phyloP scores from a whole-genome alignment of 2,113 vertebrate genomes.

The Cyphotilapia sp. region DNA sequence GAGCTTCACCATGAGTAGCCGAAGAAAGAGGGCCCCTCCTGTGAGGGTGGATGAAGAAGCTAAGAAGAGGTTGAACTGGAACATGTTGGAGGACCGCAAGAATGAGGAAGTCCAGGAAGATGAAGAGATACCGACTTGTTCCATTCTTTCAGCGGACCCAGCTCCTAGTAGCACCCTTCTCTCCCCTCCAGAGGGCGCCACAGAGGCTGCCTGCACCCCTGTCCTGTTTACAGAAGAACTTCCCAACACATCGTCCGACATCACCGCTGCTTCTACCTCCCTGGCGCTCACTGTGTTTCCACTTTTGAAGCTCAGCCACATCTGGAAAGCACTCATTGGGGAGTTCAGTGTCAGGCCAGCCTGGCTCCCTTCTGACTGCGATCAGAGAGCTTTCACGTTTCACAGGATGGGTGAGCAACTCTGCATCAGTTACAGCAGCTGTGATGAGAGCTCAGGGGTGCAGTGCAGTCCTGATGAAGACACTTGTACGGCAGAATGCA shows the following conservation, averaged over 20 bases:
- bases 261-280: slow-evolving; percentile 36
- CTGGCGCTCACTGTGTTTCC: slow-evolving; percentile 70
- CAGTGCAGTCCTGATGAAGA: slow-evolving; percentile 28
- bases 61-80: slow-evolving; percentile 84
- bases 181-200: slow-evolving; percentile 24
- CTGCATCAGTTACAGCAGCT: slow-evolving; percentile 66
- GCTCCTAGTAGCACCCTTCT: neutral
- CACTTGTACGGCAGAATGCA: slow-evolving; percentile 65
- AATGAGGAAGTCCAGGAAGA: slow-evolving; percentile 51
- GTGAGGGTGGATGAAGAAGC: slow-evolving; percentile 82
- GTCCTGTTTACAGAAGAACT: slow-evolving; percentile 38
- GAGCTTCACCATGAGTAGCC: slow-evolving; percentile 78
- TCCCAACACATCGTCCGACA: slow-evolving; percentile 45
- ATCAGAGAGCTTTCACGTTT: slow-evolving; percentile 71
- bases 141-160: neutral
- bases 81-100: slow-evolving; percentile 86
- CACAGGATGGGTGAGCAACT: slow-evolving; percentile 70
- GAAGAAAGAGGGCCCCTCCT: slow-evolving; percentile 83
- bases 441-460: slow-evolving; percentile 32
- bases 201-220: slow-evolving; percentile 28
- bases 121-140: slow-evolving; percentile 42
- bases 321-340: slow-evolving; percentile 84
- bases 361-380: slow-evolving; percentile 49
- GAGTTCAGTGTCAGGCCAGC: slow-evolving; percentile 75
- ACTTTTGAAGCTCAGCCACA: slow-evolving; percentile 30